phyloP scores from a whole-genome alignment of 2,888 invertebrate genomes.

The Acleris holmiana region DNA sequence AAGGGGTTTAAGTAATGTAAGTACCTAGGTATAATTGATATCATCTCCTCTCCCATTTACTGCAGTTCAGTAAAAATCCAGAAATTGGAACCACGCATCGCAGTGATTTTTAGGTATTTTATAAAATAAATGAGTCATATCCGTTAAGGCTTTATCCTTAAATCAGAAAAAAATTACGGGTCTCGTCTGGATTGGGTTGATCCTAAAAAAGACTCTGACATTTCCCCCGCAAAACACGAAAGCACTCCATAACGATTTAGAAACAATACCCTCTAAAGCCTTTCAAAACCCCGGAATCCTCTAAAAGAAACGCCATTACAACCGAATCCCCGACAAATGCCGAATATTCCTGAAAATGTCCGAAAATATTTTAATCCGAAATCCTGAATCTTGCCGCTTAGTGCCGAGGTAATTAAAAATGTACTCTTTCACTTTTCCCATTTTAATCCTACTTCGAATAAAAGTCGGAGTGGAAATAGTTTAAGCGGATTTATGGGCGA shows the following conservation, averaged over 20 bases:
- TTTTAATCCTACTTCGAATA: conserved; percentile 37
- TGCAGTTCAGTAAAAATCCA: too few relatives aligned
- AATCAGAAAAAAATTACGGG: neutral
- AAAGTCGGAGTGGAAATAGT: conserved; percentile 38
- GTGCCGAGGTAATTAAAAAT: conserved; percentile 43
- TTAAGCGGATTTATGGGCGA: conserved; percentile 29
- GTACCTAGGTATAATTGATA: too few relatives aligned
- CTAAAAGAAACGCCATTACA: conserved; percentile 56
- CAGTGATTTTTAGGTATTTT: too few relatives aligned
- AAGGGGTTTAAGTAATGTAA: too few relatives aligned
- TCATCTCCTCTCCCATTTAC: too few relatives aligned
- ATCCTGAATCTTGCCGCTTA: conserved; percentile 32
- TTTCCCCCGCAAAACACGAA: conserved; percentile 53
- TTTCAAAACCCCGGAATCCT: conserved; percentile 50
- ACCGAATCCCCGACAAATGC: conserved; percentile 44
- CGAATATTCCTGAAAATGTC: conserved; percentile 36
- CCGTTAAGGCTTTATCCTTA: neutral
- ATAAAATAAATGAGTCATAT: too few relatives aligned
- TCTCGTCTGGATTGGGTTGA: conserved; percentile 3
- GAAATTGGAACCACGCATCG: too few relatives aligned
- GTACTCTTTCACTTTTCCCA: conserved; percentile 40
- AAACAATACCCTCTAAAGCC: conserved; percentile 57
- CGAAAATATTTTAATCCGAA: conserved; percentile 48
- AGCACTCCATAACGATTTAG: conserved; percentile 53
- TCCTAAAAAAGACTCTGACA: conserved; percentile 20